Percentiles rank a stretch among this genome's conserved stretches.
These are phyloP conservation scores for Rhyacophila brunnea DNA, from an alignment of 1,140 invertebrate genomes.

Conservation along the genomic window DNA sequence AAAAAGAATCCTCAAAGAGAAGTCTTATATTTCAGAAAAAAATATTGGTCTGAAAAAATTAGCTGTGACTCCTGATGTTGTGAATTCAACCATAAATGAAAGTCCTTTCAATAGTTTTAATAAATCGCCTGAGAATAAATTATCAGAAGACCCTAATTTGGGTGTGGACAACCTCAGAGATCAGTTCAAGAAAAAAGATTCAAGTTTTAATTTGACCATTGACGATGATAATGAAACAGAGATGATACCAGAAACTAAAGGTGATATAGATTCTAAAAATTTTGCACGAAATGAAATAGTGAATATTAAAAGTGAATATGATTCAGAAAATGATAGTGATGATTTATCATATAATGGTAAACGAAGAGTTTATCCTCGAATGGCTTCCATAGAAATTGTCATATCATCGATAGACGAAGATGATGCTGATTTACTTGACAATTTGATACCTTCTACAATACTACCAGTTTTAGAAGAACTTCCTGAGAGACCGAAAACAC, in stretches of 20 bases:
- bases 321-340: too few species aligned
- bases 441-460: neutral
- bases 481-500: constrained; percentile 40
- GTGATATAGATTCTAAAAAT: too few species aligned
- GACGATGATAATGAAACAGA: neutral
- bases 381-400: constrained; percentile 26
- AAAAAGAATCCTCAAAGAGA: neutral
- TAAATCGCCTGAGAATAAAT: neutral
- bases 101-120: constrained; percentile 9
- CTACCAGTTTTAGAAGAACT: constrained; percentile 10
- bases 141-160: neutral
- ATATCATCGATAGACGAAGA: constrained; percentile 34
- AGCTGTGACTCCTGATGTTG: constrained; percentile 47
- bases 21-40: neutral
- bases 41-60: constrained; percentile 27
- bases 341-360: neutral
- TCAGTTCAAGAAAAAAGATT: neutral
- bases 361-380: neutral
- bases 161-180: neutral
- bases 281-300: too few species aligned
- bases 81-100: constrained; percentile 49
- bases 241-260: too few species aligned
- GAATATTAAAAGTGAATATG: neutral
- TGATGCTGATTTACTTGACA: constrained; percentile 12
- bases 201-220: neutral